Conservation (phyloP, 2,113 vertebrate species). For the Hucho hucho region DNA sequence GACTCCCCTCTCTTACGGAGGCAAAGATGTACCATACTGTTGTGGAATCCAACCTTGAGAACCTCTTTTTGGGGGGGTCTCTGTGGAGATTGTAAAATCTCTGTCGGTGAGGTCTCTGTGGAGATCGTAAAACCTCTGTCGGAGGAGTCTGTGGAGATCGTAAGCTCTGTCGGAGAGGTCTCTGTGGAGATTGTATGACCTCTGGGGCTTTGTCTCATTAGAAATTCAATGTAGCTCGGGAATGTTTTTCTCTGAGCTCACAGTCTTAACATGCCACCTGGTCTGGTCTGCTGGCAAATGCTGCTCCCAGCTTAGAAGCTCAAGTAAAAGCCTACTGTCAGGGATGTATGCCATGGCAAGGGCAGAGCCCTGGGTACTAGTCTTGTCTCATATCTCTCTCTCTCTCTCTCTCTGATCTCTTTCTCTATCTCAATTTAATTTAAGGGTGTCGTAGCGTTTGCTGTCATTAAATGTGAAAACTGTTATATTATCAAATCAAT, state of each 20-base stretch:
- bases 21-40: not conserved
- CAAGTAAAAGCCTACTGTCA: not conserved
- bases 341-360: not conserved
- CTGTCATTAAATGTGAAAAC: too few species aligned
- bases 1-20: conserved; percentile 29
- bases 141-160: too few species aligned
- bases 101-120: too few species aligned
- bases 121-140: too few species aligned
- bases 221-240: conserved; percentile 40
- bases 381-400: too few species aligned
- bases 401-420: too few species aligned
- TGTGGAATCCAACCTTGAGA: conserved; percentile 47
- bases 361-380: conserved; percentile 1
- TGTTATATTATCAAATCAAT: too few species aligned
- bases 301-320: conserved; percentile 19
- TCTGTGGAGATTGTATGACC: conserved; percentile 41
- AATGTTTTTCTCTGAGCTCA: conserved; percentile 24
- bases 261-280: conserved; percentile 27
- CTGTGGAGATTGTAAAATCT: not conserved
- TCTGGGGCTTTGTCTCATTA: conserved; percentile 52
- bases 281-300: conserved; percentile 16
- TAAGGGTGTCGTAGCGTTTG: too few species aligned
- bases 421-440: not conserved
- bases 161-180: too few species aligned
- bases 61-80: conserved; percentile 37